A percentile compares a stretch with the other conserved stretches of the same genome.
Evolutionary conservation across 1,140 invertebrate species (phyloP).

Genomic region (Magallana angulata): DNA sequence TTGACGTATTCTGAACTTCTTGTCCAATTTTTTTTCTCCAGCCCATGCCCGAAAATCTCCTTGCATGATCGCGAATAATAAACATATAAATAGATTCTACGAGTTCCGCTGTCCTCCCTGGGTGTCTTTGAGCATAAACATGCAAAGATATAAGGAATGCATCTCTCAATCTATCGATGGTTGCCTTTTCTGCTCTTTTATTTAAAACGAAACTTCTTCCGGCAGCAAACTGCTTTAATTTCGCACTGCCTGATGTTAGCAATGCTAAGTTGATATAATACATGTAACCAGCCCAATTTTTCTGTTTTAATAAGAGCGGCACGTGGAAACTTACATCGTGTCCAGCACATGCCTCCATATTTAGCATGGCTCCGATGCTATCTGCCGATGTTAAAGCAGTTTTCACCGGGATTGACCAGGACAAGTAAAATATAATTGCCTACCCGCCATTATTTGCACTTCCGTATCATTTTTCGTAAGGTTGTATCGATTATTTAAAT

Average conservation of each 20-base stretch:
- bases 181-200: neutral
- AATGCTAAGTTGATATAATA: slow-evolving; percentile 50
- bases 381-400: neutral
- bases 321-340: slow-evolving; percentile 51
- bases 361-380: neutral
- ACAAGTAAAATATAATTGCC: neutral
- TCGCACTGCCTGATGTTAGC: slow-evolving; percentile 46
- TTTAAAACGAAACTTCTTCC: slow-evolving; percentile 19
- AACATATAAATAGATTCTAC: slow-evolving; percentile 41
- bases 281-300: slow-evolving; percentile 41
- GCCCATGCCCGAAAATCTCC: neutral
- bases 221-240: slow-evolving; percentile 42
- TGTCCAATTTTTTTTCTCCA: slow-evolving; percentile 50
- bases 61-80: no score
- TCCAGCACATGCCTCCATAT: neutral
- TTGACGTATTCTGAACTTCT: slow-evolving; percentile 52
- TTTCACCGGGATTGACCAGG: neutral
- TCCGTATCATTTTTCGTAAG: no score
- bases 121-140: neutral
- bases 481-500: no score
- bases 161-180: slow-evolving; percentile 50
- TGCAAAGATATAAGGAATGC: slow-evolving; percentile 50
- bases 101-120: slow-evolving; percentile 37
- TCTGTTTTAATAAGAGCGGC: slow-evolving; percentile 29
- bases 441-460: neutral